A percentile compares a stretch with the other conserved stretches of the same genome.
Conservation (phyloP, 2,797 vertebrate species). For the Cirrhinus molitorella region DNA sequence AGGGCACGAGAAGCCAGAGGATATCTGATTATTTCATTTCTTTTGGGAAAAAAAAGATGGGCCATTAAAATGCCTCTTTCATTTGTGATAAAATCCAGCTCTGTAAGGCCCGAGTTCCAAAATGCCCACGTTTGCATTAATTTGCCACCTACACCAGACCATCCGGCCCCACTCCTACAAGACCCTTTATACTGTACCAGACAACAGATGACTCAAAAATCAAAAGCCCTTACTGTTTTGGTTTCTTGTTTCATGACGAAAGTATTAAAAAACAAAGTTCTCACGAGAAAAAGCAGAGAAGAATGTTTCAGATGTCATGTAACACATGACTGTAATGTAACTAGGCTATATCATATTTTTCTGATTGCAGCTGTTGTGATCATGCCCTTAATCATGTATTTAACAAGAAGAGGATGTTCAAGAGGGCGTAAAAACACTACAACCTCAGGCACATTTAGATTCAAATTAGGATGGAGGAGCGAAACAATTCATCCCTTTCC, state of each 20-base stretch:
- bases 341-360: background rate
- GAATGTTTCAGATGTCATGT: background rate
- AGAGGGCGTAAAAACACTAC: background rate
- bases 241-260: slow-evolving; percentile 45
- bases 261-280: slow-evolving; percentile 16
- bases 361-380: slow-evolving; percentile 6
- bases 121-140: slow-evolving; percentile 61
- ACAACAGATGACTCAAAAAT: slow-evolving; percentile 46
- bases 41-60: slow-evolving; percentile 33
- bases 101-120: slow-evolving; percentile 49
- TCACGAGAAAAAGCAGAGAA: background rate
- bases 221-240: slow-evolving; percentile 67
- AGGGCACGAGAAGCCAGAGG: slow-evolving; percentile 44
- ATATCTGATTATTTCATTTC: slow-evolving; percentile 37
- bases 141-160: slow-evolving; percentile 68
- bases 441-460: slow-evolving; percentile 30
- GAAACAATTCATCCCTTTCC: slow-evolving; percentile 3
- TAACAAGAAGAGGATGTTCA: background rate
- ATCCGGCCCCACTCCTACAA: slow-evolving; percentile 55
- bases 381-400: slow-evolving; percentile 1
- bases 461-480: background rate
- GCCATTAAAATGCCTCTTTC: slow-evolving; percentile 60
- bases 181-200: slow-evolving; percentile 43
- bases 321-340: background rate
- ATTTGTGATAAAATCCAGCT: slow-evolving; percentile 44